Evolutionary conservation across 2,797 vertebrate genomes (phyloP).

Genomic region (Aldrovandia affinis): DNA sequence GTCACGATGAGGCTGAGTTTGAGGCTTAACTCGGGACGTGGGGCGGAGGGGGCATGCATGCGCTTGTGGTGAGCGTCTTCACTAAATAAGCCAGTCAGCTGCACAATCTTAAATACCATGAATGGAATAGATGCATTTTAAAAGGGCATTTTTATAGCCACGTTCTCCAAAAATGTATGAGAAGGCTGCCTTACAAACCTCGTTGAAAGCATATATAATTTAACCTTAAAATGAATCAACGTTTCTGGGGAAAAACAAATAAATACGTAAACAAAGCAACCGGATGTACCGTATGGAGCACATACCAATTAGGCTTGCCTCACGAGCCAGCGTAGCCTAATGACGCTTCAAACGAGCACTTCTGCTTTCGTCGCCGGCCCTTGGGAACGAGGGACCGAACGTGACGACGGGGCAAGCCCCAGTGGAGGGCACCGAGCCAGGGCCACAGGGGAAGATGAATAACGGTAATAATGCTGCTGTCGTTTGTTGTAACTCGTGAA

Average conservation of each 20-base stretch:
- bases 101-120: too few species aligned
- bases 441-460: constrained; percentile 60
- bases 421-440: background rate
- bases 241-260: background rate
- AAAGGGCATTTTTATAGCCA: background rate
- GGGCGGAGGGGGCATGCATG: too few species aligned
- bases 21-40: too few species aligned
- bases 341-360: background rate
- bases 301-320: background rate
- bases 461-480: constrained; percentile 73
- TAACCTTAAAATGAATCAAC: background rate
- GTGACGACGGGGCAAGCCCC: background rate
- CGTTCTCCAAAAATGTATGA: background rate
- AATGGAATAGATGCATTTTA: too few species aligned
- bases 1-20: too few species aligned
- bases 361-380: background rate
- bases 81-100: too few species aligned
- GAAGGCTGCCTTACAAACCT: background rate
- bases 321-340: background rate
- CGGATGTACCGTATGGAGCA: background rate
- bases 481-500: constrained; percentile 68
- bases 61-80: too few species aligned
- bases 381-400: background rate
- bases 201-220: background rate
- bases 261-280: background rate